Base-by-base conservation (phyloP, 2,113 vertebrate genomes). In the Oxygymnocypris stewartii region DNA sequence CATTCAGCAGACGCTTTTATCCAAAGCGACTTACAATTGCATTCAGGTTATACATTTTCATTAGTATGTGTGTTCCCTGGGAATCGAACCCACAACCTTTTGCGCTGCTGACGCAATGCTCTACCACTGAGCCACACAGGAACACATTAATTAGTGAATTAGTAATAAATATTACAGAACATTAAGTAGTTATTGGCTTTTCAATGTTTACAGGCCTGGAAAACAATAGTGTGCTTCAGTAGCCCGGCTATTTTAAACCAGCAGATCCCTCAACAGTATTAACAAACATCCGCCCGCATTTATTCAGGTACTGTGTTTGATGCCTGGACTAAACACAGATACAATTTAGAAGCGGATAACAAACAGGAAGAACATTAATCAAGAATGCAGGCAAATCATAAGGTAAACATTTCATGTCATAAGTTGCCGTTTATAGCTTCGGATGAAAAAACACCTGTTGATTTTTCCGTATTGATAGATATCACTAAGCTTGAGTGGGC, bases 341-440 rank as follows among this genome's bases (percentile, higher is more conserved):
- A 91, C 89, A 88, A 91, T 91, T 91, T 93, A 90, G 84, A 86
- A 84, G 83, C 82, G 87, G 90, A 91, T 88, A 89, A 92, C 87
- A 93, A 95, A 94, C 94, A 95, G 95, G 93, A 95, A 93, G 88
- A 59, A 89, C 78, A 90, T 91, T 91, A 91, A 91, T 93, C 91
- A 90, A 90, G 87, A 91, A 91, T 78, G 89, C 79, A 85, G 87
- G 87, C 88, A 75, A 93, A 91, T 92, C 91, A 91, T 84, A 89
- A 82, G 85, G 51, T 78, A 86, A 90, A 90, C 89, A 84, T 87
- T 86, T 86, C 76, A 47, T 86, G 82, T 90, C 88, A 91, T 89
- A 86, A 79, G 88, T 65, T 40, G 81, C 84, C 80, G 59, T n/a
- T 93, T 93, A 77, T 92, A 92, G 76, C 80, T 79, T 25, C 79